Evolutionary conservation across 2,113 vertebrate species (phyloP).

Genomic region (Alligator sinensis): DNA sequence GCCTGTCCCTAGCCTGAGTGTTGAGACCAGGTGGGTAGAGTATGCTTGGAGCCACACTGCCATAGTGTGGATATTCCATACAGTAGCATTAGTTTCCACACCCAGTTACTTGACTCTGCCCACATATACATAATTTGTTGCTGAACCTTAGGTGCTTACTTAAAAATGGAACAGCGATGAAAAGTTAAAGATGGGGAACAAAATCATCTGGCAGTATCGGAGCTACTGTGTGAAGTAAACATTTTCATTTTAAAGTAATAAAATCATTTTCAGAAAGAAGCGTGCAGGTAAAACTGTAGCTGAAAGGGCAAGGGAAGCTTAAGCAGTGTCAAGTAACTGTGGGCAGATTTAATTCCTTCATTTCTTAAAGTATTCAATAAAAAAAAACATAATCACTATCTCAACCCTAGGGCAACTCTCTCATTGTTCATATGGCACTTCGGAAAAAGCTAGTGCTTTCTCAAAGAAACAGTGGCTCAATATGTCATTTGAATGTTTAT

Average conservation of each 20-base stretch:
- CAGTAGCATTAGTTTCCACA: too few relatives aligned
- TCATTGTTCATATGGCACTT: neutral
- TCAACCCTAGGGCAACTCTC: neutral
- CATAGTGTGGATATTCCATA: neutral
- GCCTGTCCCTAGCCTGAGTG: too few relatives aligned
- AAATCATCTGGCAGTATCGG: neutral
- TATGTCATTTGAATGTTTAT: constrained; percentile 6
- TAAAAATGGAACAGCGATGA: neutral
- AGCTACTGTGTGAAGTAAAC: neutral
- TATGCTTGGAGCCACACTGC: too few relatives aligned
- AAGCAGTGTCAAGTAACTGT: neutral
- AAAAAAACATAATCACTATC: constrained; percentile 24
- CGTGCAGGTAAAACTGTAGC: neutral
- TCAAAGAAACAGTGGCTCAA: constrained; percentile 12
- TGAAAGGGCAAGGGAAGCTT: neutral
- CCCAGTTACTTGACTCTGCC: neutral
- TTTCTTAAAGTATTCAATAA: constrained; percentile 5
- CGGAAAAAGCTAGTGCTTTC: neutral
- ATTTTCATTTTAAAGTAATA: constrained; percentile 12
- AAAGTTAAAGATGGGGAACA: neutral
- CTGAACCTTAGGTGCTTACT: neutral
- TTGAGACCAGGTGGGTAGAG: too few relatives aligned
- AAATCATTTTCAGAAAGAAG: neutral
- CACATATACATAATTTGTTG: neutral
- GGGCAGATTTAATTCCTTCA: constrained; percentile 9